These are phyloP conservation scores for Dioctria linearis DNA, from an alignment of 2,888 invertebrate genomes.

Conservation along the genomic window DNA sequence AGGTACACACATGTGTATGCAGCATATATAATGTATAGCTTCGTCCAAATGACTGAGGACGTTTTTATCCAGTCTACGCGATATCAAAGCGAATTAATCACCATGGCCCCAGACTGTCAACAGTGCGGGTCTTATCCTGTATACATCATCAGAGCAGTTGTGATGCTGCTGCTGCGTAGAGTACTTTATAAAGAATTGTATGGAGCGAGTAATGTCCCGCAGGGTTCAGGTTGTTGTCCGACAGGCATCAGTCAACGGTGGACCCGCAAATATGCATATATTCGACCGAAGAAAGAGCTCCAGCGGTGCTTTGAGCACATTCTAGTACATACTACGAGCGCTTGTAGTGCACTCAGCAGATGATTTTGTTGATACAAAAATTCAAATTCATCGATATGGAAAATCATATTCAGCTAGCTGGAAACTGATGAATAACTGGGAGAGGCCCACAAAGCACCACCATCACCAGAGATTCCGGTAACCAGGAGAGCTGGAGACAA, in stretches of 20 bases:
- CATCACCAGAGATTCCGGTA: not conserved
- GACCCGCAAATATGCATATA: not conserved
- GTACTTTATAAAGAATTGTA: not conserved
- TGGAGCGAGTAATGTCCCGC: conserved; percentile 18
- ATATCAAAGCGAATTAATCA: conserved; percentile 48
- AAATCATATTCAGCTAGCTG: conserved; percentile 43
- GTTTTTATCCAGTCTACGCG: conserved; percentile 17
- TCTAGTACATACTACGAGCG: not conserved
- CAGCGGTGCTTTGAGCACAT: conserved; percentile 14
- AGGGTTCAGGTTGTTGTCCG: conserved; percentile 14
- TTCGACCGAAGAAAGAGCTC: not conserved
- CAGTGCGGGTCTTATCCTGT: conserved; percentile 10
- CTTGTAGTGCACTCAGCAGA: conserved; percentile 35
- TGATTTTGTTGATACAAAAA: conserved; percentile 52
- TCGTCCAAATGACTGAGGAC: conserved; percentile 13
- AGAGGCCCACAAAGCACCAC: conserved; percentile 13
- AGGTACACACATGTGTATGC: too few relatives aligned
- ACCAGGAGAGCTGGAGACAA: not conserved
- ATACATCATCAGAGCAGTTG: too few relatives aligned
- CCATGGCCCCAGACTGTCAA: conserved; percentile 10
- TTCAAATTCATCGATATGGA: conserved; percentile 47
- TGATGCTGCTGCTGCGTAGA: not conserved
- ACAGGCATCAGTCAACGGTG: not conserved
- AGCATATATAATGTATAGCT: too few relatives aligned
- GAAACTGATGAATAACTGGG: conserved; percentile 47